Base-by-base conservation (phyloP, 2,797 vertebrate genomes). In the Coilia nasus region DNA sequence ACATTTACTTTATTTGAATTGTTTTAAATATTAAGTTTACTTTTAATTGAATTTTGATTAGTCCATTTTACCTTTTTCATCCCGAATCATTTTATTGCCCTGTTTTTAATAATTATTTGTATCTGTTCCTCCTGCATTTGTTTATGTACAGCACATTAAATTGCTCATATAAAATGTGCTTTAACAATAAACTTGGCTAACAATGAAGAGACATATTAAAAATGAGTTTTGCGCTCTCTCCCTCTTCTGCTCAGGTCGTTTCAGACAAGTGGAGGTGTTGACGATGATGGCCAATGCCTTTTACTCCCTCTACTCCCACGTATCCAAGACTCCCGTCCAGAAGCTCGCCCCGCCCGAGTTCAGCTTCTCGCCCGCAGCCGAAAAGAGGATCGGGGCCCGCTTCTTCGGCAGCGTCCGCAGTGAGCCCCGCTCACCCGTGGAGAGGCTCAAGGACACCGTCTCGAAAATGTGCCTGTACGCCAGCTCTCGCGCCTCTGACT, bases 401-500 rank as follows among this genome's bases (percentile, higher is more conserved):
- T 89, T 96, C 82, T 92, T 93, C 82, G 90, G 90, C 87, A 93
- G 85, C 6, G 1, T 94, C 25, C 93, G 93, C 71, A 94, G 90
- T 6, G 95, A 96, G 88, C 95, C 94, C 0, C 94, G 93, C 0
- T 96, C 96, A 0, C 97, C 97, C 0, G 95, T 95, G 41, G 94
- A 97, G 46, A 94, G 96, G 2, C 95, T 98, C 75, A 96, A 95
- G 92, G 97, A 96, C 92, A 97, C 96, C 0, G 95, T 98, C 81
- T 96, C 97, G 84, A 97, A 96, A 90, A 97, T 99, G 97, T 97
- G 97, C 86, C 95, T 97, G 44, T 97, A 97, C 88, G 95, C 96
- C 0, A 90, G 95, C 19, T 95, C 96, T 14, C 93, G 93, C 0
- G 94, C 95, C 2, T 93, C 91, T 0, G 94, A 95, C 86, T 83